A percentile compares a stretch with the other conserved stretches of the same genome.
phyloP scores from a whole-genome alignment of 2,888 invertebrate species.

The Hedya salicella region DNA sequence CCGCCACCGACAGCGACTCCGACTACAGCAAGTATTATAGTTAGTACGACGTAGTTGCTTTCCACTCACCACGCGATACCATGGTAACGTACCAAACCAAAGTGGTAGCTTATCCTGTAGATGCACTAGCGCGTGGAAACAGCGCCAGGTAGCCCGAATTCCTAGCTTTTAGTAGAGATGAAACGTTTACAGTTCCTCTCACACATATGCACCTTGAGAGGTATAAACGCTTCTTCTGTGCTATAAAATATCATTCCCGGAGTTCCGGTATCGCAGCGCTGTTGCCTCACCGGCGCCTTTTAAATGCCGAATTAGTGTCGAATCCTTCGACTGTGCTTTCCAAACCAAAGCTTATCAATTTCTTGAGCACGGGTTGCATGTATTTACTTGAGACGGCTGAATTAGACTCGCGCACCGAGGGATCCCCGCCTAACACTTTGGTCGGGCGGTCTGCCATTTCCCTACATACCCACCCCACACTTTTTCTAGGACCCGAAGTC shows the following conservation, averaged over 20 bases:
- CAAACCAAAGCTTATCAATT: constrained; percentile 14
- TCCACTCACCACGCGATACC: constrained; percentile 60
- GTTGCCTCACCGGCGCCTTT: not conserved
- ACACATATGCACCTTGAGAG: not conserved
- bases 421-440: constrained; percentile 18
- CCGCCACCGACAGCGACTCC: constrained; percentile 72
- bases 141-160: not conserved
- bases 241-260: not conserved
- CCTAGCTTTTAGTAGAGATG: not conserved
- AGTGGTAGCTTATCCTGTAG: constrained; percentile 44
- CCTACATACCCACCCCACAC: not conserved
- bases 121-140: constrained; percentile 11
- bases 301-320: constrained; percentile 7
- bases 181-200: constrained; percentile 1
- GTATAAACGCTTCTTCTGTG: not conserved
- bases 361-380: constrained; percentile 46
- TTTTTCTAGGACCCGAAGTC: not conserved
- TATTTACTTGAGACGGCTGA: constrained; percentile 3
- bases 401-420: constrained; percentile 12
- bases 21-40: constrained; percentile 85
- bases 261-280: not conserved
- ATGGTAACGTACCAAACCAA: constrained; percentile 52
- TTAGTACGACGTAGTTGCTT: constrained; percentile 82
- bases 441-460: constrained; percentile 20
- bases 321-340: constrained; percentile 11